A percentile compares a stretch with the other conserved stretches of the same genome.
Conservation (phyloP, 1,140 invertebrate species). For the Cyclina sinensis region DNA sequence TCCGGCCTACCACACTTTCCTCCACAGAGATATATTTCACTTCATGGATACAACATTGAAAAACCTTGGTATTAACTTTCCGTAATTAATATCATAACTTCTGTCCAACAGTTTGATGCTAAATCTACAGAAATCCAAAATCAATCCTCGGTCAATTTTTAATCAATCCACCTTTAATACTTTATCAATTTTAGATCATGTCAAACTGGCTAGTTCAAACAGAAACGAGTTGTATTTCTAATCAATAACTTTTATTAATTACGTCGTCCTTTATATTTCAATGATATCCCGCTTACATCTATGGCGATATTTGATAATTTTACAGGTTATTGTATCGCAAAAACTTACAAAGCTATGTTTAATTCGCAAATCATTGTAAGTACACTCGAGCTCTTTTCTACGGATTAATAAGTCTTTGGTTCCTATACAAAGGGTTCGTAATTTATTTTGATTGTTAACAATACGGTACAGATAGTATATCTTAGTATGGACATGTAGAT, state of each 20-base stretch:
- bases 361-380: neutral
- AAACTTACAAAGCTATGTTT: neutral
- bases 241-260: neutral
- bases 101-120: neutral
- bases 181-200: neutral
- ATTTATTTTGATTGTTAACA: constrained; percentile 32
- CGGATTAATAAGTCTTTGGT: constrained; percentile 22
- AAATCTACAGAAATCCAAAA: neutral
- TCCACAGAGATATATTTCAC: neutral
- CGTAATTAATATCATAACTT: too few species aligned
- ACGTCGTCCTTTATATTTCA: neutral
- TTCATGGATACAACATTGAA: neutral
- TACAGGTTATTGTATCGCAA: neutral
- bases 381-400: neutral
- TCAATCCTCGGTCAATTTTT: neutral
- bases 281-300: neutral
- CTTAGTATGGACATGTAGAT: neutral
- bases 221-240: neutral
- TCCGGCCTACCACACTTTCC: neutral
- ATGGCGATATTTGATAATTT: neutral
- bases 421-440: neutral
- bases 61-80: neutral
- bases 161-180: neutral
- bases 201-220: neutral
- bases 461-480: neutral